Conservation (phyloP, 2,113 vertebrate genomes). For the Catagonus wagneri region DNA sequence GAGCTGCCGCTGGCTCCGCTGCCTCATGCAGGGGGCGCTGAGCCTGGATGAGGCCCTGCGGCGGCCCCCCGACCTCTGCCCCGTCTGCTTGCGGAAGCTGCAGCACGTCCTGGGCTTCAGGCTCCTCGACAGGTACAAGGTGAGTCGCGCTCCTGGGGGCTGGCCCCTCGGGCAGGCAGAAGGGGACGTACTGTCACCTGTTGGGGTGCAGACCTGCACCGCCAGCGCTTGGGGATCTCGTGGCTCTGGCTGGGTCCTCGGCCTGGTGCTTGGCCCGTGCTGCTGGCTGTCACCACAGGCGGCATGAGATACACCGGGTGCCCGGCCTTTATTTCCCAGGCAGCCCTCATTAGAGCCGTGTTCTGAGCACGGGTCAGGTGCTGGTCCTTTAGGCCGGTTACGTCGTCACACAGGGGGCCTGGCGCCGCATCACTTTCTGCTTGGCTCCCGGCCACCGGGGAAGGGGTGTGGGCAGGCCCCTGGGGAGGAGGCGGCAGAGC, state of each 20-base stretch:
- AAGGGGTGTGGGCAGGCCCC: neutral
- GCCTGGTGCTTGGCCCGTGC: neutral
- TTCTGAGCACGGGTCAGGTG: too few species aligned
- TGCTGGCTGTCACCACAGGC: neutral
- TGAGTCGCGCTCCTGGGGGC: constrained; percentile 62
- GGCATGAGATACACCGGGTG: too few species aligned
- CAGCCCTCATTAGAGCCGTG: neutral
- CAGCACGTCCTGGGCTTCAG: constrained; percentile 87
- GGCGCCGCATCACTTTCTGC: neutral
- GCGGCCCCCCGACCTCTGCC: constrained; percentile 87
- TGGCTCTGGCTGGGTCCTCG: neutral
- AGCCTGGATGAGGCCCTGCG: constrained; percentile 86
- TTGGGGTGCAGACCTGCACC: neutral
- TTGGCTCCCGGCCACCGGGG: neutral
- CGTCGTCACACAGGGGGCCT: neutral
- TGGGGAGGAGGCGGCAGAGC: neutral
- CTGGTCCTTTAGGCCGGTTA: neutral
- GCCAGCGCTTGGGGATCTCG: fast-evolving
- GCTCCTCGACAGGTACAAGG: constrained; percentile 88
- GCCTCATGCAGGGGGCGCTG: constrained; percentile 87
- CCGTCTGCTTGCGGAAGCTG: constrained; percentile 88
- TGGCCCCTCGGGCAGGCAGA: neutral
- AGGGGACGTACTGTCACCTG: neutral
- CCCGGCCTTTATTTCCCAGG: neutral
- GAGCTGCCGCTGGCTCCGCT: constrained; percentile 88